These are phyloP conservation scores for Semnornis frantzii DNA, from an alignment of 2,113 vertebrate species.

Conservation along the genomic window DNA sequence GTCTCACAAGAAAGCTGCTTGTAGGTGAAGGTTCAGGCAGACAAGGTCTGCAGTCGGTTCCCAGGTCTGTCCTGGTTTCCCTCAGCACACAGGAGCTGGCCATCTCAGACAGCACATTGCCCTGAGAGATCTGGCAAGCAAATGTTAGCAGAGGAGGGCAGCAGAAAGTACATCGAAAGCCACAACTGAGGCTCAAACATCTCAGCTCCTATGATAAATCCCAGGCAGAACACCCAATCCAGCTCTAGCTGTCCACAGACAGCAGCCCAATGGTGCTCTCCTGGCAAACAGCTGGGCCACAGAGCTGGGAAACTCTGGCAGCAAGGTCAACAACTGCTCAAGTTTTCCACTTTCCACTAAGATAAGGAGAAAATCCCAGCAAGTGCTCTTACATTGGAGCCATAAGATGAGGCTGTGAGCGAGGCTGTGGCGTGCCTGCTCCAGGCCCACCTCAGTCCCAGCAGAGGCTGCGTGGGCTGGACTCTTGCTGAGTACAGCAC, in stretches of 20 bases:
- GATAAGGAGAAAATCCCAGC: background rate
- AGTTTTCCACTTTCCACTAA: background rate
- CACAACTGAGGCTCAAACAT: background rate
- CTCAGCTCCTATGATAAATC: background rate
- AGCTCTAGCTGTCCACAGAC: background rate
- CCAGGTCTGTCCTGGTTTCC: background rate
- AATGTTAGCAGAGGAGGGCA: background rate
- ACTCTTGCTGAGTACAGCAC: background rate
- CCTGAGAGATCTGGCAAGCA: background rate
- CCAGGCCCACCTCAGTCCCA: background rate
- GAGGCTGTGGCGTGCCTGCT: background rate
- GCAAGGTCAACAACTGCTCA: background rate
- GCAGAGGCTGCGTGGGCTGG: accelerated
- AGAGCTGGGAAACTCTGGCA: background rate
- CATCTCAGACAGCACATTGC: background rate
- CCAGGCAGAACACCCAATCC: background rate
- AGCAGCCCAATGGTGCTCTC: background rate
- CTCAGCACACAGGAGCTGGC: background rate
- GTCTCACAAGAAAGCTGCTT: background rate
- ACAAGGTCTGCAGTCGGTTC: background rate
- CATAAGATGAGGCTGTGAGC: background rate
- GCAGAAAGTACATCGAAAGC: background rate
- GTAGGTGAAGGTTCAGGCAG: background rate
- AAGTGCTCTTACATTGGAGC: background rate
- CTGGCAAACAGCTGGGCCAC: background rate